Evolutionary conservation across 2,888 invertebrate species (phyloP), one percentile per base, ranked within the genome.

Genomic region (Plusia festucae): DNA sequence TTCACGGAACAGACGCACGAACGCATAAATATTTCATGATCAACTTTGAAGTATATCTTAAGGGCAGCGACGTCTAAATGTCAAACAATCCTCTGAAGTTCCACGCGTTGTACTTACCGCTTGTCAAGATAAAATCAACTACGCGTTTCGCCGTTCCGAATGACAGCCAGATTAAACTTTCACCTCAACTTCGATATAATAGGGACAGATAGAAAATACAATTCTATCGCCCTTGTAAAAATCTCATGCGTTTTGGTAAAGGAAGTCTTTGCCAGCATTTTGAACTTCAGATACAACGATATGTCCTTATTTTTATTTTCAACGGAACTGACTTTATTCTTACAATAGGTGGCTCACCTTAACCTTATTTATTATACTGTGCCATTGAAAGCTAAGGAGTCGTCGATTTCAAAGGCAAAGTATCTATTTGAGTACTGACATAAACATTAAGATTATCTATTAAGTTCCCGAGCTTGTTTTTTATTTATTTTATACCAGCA

Each of bases 121-220:
- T 83, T 83, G 85, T 83, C 85, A 83, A 84, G 86, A 85, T 85
- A 85, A 84, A 81, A 79, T 82, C 71, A 75, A 79, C 72, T 78
- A 73, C 73, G 73, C 66, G 74, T 60, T 80, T 73, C 65, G 55
- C 52, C 66, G 69, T 64, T 72, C 81, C 79, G 77, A 88, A 76
- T 81, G 85, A 82, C 85, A 79, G 83, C 73, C 58, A 79, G 77
- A 85, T 87, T 85, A 83, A 87, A 84, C 79, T 83, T 84, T 81
- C 73, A 79, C 59, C 59, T 62, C 67, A 54, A 71, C 70, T 70
- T 54, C 24, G 64, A 70, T 66, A 68, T 78, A 70, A 69, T 70
- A 60, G 65, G 59, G 60, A 68, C 56, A 56, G 54, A 68, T 77
- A 60, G 52, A 53, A 65, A 74, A 73, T 66, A 52, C 58, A 58